Evolutionary conservation across 2,113 vertebrate species (phyloP).

Genomic region (Pangasianodon gigas): DNA sequence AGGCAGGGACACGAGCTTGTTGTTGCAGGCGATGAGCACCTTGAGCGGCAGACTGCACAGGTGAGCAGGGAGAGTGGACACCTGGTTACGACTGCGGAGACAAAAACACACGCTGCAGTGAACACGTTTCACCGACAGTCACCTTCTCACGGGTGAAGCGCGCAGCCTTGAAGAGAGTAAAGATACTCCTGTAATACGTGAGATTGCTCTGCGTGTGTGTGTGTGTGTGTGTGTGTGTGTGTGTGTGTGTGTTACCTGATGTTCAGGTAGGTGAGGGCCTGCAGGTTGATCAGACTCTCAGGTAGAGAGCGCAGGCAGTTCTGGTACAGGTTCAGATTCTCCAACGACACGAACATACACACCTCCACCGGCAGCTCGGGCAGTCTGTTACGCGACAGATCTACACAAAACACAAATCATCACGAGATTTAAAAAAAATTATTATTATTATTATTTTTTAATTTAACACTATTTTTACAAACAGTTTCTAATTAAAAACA

Average conservation of each 20-base stretch:
- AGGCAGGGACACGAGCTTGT: slow-evolving; percentile 92
- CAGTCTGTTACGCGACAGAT: slow-evolving; percentile 91
- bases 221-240: slow-evolving; percentile 4
- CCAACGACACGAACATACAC: slow-evolving; percentile 91
- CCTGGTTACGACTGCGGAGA: slow-evolving; percentile 88
- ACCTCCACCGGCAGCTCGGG: slow-evolving; percentile 89
- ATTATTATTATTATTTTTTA: too few relatives aligned
- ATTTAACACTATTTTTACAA: too few relatives aligned
- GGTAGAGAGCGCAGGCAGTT: slow-evolving; percentile 95
- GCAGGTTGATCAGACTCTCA: slow-evolving; percentile 88
- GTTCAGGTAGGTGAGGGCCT: slow-evolving; percentile 92
- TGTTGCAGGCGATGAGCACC: slow-evolving; percentile 95
- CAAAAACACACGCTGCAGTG: slow-evolving; percentile 40
- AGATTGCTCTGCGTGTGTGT: not conserved
- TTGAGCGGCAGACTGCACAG: slow-evolving; percentile 91
- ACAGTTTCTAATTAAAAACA: too few relatives aligned
- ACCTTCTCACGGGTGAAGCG: not conserved
- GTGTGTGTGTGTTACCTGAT: slow-evolving; percentile 81
- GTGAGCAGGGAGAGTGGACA: slow-evolving; percentile 85
- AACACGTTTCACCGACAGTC: not conserved
- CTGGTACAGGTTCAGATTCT: slow-evolving; percentile 95
- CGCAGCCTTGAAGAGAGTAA: not conserved
- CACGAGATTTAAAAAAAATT: slow-evolving; percentile 10
- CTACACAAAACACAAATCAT: slow-evolving; percentile 63
- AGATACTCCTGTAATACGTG: not conserved